phyloP scores from a whole-genome alignment of 2,113 vertebrate species.

The Heterochromis multidens region DNA sequence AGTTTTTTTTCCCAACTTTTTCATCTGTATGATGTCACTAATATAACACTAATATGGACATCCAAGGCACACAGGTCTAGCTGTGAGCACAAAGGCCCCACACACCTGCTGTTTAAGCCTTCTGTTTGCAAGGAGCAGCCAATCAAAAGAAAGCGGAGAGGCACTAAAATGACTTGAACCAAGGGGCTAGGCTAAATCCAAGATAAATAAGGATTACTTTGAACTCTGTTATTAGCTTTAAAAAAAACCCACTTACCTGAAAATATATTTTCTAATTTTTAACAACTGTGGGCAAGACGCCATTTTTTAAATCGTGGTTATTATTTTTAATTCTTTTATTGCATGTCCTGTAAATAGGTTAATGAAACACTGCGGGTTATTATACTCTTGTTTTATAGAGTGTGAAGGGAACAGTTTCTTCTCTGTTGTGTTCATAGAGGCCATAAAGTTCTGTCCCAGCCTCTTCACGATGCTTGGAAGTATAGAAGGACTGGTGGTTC shows the following conservation, averaged over 20 bases:
- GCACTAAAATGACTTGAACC: background rate
- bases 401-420: conserved; percentile 90
- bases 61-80: background rate
- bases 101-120: background rate
- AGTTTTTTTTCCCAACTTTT: too few relatives aligned
- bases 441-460: conserved; percentile 92
- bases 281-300: conserved; percentile 93
- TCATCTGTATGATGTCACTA: background rate
- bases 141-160: background rate
- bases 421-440: conserved; percentile 93
- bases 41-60: background rate
- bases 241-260: background rate
- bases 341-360: background rate
- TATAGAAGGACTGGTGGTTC: conserved; percentile 86
- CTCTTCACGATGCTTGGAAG: conserved; percentile 94
- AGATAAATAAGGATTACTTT: background rate
- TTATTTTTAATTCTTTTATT: conserved; percentile 56
- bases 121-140: background rate
- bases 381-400: conserved; percentile 70
- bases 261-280: background rate
- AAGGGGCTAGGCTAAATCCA: background rate
- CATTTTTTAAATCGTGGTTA: conserved; percentile 82
- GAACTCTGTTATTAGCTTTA: background rate
- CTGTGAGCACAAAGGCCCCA: background rate
- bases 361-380: background rate